Base-by-base conservation (phyloP, 2,113 vertebrate species). In the Gymnarchus niloticus region DNA sequence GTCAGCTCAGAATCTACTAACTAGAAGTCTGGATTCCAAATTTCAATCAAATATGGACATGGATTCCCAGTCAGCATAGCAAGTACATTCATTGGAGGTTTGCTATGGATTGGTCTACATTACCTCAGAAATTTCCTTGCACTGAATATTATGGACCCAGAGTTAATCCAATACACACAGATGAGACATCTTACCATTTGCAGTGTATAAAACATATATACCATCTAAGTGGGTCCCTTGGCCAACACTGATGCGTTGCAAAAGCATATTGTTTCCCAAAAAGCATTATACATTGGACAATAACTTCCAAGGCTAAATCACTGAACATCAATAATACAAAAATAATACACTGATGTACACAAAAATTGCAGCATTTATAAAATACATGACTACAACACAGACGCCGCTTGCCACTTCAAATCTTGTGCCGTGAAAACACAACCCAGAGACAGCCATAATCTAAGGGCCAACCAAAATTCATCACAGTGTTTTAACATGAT, bases 401-500 rank as follows among this genome's bases (percentile, higher is more conserved):
- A 54, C 52, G 3, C 52, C 52, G 19, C 41, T 28, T 73, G 33
- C 33, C 33, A 41, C 41, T 41, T 73, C 65, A 28, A 41, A 73
- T 73, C 61, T 41, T 17, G 12, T 6, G 41, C 41, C 14, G 28
- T 73, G 33, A 37, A 37, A 73, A 73, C 65, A 41, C 12, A 73
- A 17, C 65, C 33, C 19, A 33, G 33, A 73, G 33, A 73, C 41
- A 73, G 33, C 41, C 65, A 73, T 28, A 41, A 73, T 73, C 65
- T 12, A 17, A 41, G 28, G 19, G 65, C 65, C 65, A 73, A 73
- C 41, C 65, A 73, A 33, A 73, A 37, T 73, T 17, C 65, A 73
- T 33, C 65, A 73, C 65, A 41, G n/a, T n/a, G n/a, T n/a, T n/a
- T n/a, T n/a, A n/a, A n/a, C 65, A 73, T 73, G 33, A 73, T 73